phyloP scores from a whole-genome alignment of 2,113 vertebrate species.

The Neopipo cinnamomea region DNA sequence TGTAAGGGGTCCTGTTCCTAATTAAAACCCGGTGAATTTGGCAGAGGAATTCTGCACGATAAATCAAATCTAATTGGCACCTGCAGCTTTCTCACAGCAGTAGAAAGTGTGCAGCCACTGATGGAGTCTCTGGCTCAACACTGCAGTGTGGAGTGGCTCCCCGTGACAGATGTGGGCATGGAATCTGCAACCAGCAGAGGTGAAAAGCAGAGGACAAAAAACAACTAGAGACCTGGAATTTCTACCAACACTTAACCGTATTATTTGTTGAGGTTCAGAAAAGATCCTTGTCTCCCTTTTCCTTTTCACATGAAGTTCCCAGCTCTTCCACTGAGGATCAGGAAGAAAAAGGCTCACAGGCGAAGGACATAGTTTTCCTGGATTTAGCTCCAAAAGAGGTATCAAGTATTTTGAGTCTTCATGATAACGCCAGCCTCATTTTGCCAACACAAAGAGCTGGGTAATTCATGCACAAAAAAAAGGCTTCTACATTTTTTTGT shows the following conservation, averaged over 20 bases:
- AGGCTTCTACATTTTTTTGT: neutral
- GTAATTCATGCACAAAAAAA: neutral
- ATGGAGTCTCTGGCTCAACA: neutral
- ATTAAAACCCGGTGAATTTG: conserved; percentile 1
- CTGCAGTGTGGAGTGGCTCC: neutral
- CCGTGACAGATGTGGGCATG: neutral
- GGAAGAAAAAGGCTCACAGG: neutral
- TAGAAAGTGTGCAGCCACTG: neutral
- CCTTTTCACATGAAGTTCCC: neutral
- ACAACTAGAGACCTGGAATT: neutral
- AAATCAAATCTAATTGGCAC: neutral
- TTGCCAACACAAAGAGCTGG: neutral
- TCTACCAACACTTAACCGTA: neutral
- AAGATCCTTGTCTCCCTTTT: neutral
- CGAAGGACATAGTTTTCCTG: neutral
- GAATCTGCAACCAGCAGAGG: neutral
- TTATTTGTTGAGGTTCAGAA: neutral
- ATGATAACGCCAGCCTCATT: neutral
- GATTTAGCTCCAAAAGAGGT: neutral
- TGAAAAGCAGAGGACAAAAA: neutral
- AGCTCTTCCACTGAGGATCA: neutral
- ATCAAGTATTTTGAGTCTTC: neutral
- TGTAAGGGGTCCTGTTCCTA: neutral
- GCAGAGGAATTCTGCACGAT: neutral
- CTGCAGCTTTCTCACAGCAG: neutral